These are phyloP conservation scores for Fissipunctia ypsillon DNA, from an alignment of 2,888 invertebrate genomes.

Conservation along the genomic window DNA sequence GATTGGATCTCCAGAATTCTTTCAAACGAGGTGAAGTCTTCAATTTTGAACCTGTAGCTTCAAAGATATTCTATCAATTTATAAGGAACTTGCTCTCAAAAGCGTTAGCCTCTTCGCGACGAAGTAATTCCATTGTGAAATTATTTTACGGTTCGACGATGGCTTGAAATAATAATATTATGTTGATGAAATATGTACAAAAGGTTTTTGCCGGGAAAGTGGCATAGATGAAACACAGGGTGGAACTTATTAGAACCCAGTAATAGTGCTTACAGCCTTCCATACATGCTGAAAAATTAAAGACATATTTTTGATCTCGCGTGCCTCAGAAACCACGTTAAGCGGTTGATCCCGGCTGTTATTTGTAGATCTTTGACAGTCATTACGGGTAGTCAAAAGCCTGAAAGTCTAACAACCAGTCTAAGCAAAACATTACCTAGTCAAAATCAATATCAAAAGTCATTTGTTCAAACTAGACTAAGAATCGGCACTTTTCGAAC, in stretches of 20 bases:
- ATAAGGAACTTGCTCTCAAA: conserved; percentile 17
- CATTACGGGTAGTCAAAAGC: no score
- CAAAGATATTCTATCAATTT: conserved; percentile 30
- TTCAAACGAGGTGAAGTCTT: background rate
- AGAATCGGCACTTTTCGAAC: no score
- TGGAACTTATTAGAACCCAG: background rate
- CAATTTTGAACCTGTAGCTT: conserved; percentile 19
- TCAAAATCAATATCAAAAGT: no score
- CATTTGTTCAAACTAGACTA: no score
- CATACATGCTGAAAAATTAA: no score
- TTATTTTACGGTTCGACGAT: conserved; percentile 5
- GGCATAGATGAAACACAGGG: background rate
- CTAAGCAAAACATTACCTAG: no score
- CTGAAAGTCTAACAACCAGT: no score
- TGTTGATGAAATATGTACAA: background rate
- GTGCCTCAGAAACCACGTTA: no score
- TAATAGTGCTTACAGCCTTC: background rate
- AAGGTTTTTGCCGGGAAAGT: background rate
- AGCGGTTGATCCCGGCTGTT: no score
- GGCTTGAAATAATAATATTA: conserved; percentile 17
- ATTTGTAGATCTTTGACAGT: no score
- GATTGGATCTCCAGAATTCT: conserved; percentile 4
- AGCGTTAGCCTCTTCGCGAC: conserved; percentile 4
- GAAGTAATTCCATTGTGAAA: conserved; percentile 31
- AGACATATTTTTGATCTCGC: no score